Conservation (phyloP, 2,797 vertebrate species). For the Oryzias sinensis region DNA sequence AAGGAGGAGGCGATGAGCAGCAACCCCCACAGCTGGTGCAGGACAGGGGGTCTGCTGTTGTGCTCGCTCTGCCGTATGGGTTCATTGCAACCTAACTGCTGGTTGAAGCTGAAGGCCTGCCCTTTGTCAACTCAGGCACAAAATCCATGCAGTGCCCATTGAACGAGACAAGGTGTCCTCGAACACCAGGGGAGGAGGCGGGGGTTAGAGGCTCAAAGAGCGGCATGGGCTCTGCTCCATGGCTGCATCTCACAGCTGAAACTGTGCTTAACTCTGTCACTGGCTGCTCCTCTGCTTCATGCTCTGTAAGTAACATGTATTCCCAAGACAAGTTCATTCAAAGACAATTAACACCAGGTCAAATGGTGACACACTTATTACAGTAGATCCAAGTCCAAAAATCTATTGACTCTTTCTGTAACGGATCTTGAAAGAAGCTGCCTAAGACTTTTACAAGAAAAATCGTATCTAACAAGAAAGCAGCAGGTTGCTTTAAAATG, state of each 20-base stretch:
- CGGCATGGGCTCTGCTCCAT: slow-evolving; percentile 49
- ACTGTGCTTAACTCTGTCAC: slow-evolving; percentile 54
- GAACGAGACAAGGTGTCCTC: slow-evolving; percentile 64
- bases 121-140: slow-evolving; percentile 73
- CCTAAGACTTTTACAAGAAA: slow-evolving; percentile 1
- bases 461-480: slow-evolving; percentile 13
- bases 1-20: slow-evolving; percentile 76
- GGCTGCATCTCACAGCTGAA: slow-evolving; percentile 47
- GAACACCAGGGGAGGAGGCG: slow-evolving; percentile 40
- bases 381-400: slow-evolving; percentile 24
- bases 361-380: slow-evolving; percentile 39
- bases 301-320: slow-evolving; percentile 56
- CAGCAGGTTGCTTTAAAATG: slow-evolving; percentile 15
- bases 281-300: slow-evolving; percentile 38
- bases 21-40: slow-evolving; percentile 79
- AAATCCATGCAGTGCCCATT: slow-evolving; percentile 79
- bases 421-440: slow-evolving; percentile 32
- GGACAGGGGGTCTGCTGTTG: slow-evolving; percentile 67
- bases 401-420: slow-evolving; percentile 32
- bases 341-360: slow-evolving; percentile 45
- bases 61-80: slow-evolving; percentile 70
- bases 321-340: slow-evolving; percentile 59
- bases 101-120: slow-evolving; percentile 66
- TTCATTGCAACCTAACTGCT: slow-evolving; percentile 74
- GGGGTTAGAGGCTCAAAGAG: slow-evolving; percentile 58